phyloP scores from a whole-genome alignment of 2,888 invertebrate genomes.

The Dryadula phaetusa region DNA sequence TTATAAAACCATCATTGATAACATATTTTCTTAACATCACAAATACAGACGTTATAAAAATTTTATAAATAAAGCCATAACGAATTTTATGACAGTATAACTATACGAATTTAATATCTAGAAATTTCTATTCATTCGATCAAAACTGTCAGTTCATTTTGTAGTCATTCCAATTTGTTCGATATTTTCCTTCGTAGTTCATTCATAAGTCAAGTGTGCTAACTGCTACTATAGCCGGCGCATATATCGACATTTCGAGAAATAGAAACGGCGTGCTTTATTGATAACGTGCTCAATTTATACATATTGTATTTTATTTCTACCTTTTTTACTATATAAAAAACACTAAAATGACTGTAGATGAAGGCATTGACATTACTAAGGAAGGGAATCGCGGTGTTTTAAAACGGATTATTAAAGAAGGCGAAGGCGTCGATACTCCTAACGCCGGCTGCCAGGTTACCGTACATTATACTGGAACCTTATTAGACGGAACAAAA shows the following conservation, averaged over 20 bases:
- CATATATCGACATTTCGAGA: conserved; percentile 19
- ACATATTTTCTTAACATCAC: neutral
- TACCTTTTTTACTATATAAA: neutral
- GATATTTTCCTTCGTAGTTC: conserved; percentile 11
- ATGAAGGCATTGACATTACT: conserved; percentile 76
- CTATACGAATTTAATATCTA: conserved; percentile 31
- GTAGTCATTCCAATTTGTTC: neutral
- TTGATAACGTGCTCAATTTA: conserved; percentile 8
- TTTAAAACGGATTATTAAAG: conserved; percentile 89
- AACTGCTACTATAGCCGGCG: conserved; percentile 9
- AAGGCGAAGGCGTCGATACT: conserved; percentile 89
- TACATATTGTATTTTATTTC: conserved; percentile 9
- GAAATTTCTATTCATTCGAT: conserved; percentile 38
- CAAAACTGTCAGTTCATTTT: conserved; percentile 13
- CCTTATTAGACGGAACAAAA: conserved; percentile 92
- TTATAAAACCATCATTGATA: too few relatives aligned
- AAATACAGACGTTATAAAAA: neutral
- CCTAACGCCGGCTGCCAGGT: conserved; percentile 88
- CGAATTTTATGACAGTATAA: conserved; percentile 17
- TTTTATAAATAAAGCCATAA: too few relatives aligned
- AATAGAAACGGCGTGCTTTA: conserved; percentile 12
- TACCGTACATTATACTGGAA: conserved; percentile 95
- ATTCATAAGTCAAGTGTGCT: conserved; percentile 25
- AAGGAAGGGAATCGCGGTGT: conserved; percentile 88
- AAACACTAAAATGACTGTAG: conserved; percentile 65